Evolutionary conservation across 2,888 invertebrate species (phyloP).

Genomic region (Drymonia ruficornis): DNA sequence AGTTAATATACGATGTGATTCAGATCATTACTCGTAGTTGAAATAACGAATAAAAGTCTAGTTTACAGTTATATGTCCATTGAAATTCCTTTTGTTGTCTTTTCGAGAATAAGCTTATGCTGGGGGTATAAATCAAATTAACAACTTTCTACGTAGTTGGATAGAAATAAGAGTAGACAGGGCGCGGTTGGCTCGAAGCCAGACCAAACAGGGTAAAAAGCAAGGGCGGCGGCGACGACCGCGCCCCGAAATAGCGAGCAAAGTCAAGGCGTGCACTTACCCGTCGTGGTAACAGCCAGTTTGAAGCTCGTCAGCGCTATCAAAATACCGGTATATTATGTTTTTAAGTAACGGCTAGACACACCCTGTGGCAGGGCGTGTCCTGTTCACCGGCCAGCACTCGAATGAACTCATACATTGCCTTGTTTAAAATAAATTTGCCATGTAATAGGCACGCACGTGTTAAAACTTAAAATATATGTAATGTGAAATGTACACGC

Average conservation of each 20-base stretch:
- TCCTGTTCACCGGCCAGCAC: constrained; percentile 28
- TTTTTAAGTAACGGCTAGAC: constrained; percentile 40
- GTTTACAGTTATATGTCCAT: background rate
- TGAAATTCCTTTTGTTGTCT: background rate
- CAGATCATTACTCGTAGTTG: background rate
- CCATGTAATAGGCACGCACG: constrained; percentile 8
- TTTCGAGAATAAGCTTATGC: constrained; percentile 14
- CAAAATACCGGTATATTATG: constrained; percentile 29
- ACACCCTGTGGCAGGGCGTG: constrained; percentile 51
- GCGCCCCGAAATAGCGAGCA: constrained; percentile 81
- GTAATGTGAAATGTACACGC: too few species aligned
- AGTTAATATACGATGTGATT: background rate
- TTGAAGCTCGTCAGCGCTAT: constrained; percentile 40
- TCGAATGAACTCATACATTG: constrained; percentile 39
- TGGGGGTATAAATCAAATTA: constrained; percentile 50
- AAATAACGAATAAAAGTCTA: background rate
- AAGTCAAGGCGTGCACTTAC: constrained; percentile 79
- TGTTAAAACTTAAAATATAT: background rate
- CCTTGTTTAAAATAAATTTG: constrained; percentile 42
- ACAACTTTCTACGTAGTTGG: constrained; percentile 51
- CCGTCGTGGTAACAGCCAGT: constrained; percentile 45
- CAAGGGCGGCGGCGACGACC: constrained; percentile 71
- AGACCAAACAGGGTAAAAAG: constrained; percentile 83
- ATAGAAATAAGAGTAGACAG: constrained; percentile 59
- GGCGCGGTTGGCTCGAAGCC: constrained; percentile 75